A percentile compares a stretch with the other conserved stretches of the same genome.
Conservation (phyloP, 2,888 invertebrate genomes). For the Clivina fossor region DNA sequence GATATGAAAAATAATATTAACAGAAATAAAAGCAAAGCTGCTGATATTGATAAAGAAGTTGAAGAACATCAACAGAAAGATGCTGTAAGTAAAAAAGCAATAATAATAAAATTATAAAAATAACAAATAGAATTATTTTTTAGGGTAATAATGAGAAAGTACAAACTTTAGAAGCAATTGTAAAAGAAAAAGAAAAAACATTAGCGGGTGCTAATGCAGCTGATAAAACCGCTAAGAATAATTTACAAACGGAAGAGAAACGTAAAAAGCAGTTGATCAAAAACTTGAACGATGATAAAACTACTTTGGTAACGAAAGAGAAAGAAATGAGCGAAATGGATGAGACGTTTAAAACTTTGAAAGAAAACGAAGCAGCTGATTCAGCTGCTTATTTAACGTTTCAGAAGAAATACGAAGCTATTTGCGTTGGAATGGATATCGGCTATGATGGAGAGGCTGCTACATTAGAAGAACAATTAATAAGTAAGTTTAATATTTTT, state of each 20-base stretch:
- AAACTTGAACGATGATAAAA: slow-evolving; percentile 68
- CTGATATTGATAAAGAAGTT: slow-evolving; percentile 61
- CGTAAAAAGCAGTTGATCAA: slow-evolving; percentile 68
- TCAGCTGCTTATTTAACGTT: slow-evolving; percentile 69
- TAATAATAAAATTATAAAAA: background rate
- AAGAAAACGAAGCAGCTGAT: slow-evolving; percentile 67
- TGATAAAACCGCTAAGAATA: slow-evolving; percentile 66
- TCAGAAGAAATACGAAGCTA: slow-evolving; percentile 79
- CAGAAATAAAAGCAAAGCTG: slow-evolving; percentile 58
- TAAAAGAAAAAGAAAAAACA: slow-evolving; percentile 64
- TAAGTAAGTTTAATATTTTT: too few species aligned
- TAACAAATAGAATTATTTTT: slow-evolving; percentile 35
- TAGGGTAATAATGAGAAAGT: slow-evolving; percentile 70
- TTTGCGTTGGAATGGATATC: slow-evolving; percentile 78
- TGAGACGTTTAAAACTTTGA: slow-evolving; percentile 67
- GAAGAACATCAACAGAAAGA: slow-evolving; percentile 64
- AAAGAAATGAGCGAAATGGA: slow-evolving; percentile 62
- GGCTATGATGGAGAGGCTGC: slow-evolving; percentile 78
- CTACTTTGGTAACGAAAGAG: slow-evolving; percentile 61
- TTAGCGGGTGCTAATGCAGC: slow-evolving; percentile 68
- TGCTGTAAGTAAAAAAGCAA: slow-evolving; percentile 60
- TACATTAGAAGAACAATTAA: slow-evolving; percentile 87
- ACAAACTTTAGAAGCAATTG: slow-evolving; percentile 62
- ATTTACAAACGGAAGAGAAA: slow-evolving; percentile 67
- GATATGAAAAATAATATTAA: slow-evolving; percentile 55